Percentiles rank a stretch among this genome's conserved stretches.
These are phyloP conservation scores for Syrphus vitripennis DNA, from an alignment of 2,888 invertebrate genomes.

Conservation along the genomic window DNA sequence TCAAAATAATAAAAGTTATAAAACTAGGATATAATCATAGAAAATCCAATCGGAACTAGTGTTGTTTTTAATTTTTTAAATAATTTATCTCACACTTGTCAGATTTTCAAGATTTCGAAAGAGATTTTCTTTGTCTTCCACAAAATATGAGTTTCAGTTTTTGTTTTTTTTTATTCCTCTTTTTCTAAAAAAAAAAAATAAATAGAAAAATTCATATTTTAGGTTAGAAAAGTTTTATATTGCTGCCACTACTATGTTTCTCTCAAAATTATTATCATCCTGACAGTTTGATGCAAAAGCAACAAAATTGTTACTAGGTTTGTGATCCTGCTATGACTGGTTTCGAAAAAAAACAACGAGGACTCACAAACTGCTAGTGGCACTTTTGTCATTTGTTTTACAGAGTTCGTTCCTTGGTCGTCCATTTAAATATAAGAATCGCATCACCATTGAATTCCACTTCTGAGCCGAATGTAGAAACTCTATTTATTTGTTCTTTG, in stretches of 20 bases:
- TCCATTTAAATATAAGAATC: neutral
- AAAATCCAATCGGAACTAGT: too few relatives aligned
- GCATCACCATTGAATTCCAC: neutral
- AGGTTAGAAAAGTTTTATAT: neutral
- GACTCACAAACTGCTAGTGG: conserved; percentile 26
- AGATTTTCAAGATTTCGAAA: too few relatives aligned
- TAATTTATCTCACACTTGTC: too few relatives aligned
- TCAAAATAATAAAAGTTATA: too few relatives aligned
- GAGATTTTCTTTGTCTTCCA: too few relatives aligned
- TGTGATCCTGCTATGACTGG: conserved; percentile 9
- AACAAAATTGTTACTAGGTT: conserved; percentile 35
- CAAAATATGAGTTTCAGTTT: too few relatives aligned
- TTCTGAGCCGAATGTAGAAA: neutral
- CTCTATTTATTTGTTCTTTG: neutral
- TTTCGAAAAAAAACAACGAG: neutral
- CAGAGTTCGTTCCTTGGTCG: neutral
- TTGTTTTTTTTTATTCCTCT: too few relatives aligned
- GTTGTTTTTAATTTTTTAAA: too few relatives aligned
- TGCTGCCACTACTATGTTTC: neutral
- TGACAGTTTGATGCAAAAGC: conserved; percentile 24
- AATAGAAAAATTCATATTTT: too few relatives aligned
- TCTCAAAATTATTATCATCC: neutral
- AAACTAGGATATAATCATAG: too few relatives aligned
- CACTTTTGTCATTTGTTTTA: conserved; percentile 39
- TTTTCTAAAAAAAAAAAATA: too few relatives aligned